These are phyloP conservation scores for Procambarus virginalis DNA, from an alignment of 1,140 invertebrate genomes.

Conservation along the genomic window DNA sequence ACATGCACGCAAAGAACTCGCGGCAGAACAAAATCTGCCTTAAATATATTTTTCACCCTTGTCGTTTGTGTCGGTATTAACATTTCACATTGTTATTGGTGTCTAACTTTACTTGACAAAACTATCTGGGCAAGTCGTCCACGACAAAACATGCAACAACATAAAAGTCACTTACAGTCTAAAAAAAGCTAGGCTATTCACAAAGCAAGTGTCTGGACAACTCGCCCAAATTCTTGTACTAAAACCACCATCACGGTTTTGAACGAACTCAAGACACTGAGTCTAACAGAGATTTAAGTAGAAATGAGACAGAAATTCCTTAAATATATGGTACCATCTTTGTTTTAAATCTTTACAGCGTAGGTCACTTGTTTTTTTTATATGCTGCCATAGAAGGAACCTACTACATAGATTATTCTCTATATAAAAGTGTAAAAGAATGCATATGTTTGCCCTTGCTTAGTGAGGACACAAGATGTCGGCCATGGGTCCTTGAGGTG, in stretches of 20 bases:
- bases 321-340: conserved; percentile 37
- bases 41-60: conserved; percentile 26
- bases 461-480: conserved; percentile 21
- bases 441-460: conserved; percentile 54
- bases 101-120: conserved; percentile 58
- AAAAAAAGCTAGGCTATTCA: conserved; percentile 66
- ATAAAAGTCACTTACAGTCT: conserved; percentile 59
- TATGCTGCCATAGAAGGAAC: conserved; percentile 49
- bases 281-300: conserved; percentile 65
- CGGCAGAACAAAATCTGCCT: conserved; percentile 54
- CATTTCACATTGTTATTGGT: conserved; percentile 55
- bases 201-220: conserved; percentile 57
- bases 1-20: conserved; percentile 59
- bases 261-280: conserved; percentile 57
- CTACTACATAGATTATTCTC: conserved; percentile 53
- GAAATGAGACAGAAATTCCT: conserved; percentile 58
- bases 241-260: conserved; percentile 64
- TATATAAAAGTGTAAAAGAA: conserved; percentile 67
- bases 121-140: conserved; percentile 64
- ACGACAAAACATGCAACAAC: conserved; percentile 66
- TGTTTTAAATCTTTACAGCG: conserved; percentile 32
- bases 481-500: conserved; percentile 13
- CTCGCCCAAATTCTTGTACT: conserved; percentile 66
- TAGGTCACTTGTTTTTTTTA: conserved; percentile 51
- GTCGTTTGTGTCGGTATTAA: conserved; percentile 47